Base-by-base conservation (phyloP, 2,888 invertebrate genomes). In the Harmothoe impar region DNA sequence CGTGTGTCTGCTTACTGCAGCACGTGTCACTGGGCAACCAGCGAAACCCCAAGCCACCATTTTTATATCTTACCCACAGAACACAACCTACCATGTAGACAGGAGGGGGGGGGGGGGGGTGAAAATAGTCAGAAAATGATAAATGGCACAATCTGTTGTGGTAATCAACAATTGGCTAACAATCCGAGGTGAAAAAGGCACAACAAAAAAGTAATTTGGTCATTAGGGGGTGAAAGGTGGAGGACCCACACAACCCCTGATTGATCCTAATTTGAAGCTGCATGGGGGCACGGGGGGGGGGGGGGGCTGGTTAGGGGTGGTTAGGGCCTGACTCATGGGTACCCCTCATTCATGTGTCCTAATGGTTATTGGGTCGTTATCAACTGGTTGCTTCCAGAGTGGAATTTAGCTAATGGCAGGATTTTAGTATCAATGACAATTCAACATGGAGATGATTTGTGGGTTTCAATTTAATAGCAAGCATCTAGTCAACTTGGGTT, bases 201-300 rank as follows among this genome's bases (percentile, higher is more conserved):
- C 43, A 43, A 43, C 62, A 62, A 62, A 62, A 62, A 62, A n/a
- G 62, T 29, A 29, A 72, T 72, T 72, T 72, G 72, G 72, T 72
- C 5, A 29, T 72, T 7, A 72, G 5, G 31, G 72, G 72, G 72
- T 72, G 29, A 72, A 62, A 29, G 72, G 25, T 62, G 3, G 62
- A 62, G 62, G 23, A 43, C 43, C 43, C 43, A 43, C 43, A 43
- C 3, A 43, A 43, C 5, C 10, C 43, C 43, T 7, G 43, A 43
- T 43, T 43, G 43, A 43, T 3, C 43, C 43, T 43, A 43, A 43
- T 43, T 43, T 43, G 43, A 43, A 7, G 5, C 43, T 43, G 43
- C 3, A 43, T 43, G 43, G 5, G 43, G 43, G 43, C 10, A 43
- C 5, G 43, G 43, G 43, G 43, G 3, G 43, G 43, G 43, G 43